phyloP scores from a whole-genome alignment of 2,888 invertebrate genomes.

The Eristalinus aeneus region DNA sequence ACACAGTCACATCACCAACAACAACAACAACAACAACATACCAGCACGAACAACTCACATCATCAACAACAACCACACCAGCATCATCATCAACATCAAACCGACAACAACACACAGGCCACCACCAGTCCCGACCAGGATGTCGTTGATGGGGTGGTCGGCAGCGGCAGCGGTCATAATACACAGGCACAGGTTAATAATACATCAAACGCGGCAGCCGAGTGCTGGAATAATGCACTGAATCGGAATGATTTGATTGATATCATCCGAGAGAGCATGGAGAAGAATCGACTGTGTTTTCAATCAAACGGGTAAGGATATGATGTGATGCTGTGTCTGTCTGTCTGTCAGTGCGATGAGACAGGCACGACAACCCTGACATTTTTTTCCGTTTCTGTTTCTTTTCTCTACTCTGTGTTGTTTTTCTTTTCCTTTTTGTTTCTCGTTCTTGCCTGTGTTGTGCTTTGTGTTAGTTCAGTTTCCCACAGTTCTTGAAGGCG shows the following conservation, averaged over 20 bases:
- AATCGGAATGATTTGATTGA: conserved; percentile 91
- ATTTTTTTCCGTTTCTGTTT: conserved; percentile 15
- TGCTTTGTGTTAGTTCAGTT: neutral
- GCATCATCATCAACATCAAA: conserved; percentile 36
- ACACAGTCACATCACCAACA: conserved; percentile 54
- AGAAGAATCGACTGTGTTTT: conserved; percentile 93
- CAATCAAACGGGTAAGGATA: conserved; percentile 87
- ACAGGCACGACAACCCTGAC: conserved; percentile 56
- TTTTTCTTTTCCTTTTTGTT: neutral
- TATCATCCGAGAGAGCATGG: conserved; percentile 95
- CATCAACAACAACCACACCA: conserved; percentile 39
- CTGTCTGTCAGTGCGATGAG: neutral
- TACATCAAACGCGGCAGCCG: conserved; percentile 74
- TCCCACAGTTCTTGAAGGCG: neutral
- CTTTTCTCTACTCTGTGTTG: neutral
- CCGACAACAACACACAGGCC: conserved; percentile 67
- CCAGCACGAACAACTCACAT: conserved; percentile 61
- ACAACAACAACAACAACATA: conserved; percentile 67
- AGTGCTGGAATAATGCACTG: conserved; percentile 86
- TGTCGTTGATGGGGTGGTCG: conserved; percentile 76
- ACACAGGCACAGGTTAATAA: conserved; percentile 67
- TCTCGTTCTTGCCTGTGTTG: neutral
- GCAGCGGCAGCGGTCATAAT: conserved; percentile 71
- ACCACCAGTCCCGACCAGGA: conserved; percentile 73
- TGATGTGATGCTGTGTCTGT: neutral